Base-by-base conservation (phyloP, 2,888 invertebrate species). In the Atherix ibis region DNA sequence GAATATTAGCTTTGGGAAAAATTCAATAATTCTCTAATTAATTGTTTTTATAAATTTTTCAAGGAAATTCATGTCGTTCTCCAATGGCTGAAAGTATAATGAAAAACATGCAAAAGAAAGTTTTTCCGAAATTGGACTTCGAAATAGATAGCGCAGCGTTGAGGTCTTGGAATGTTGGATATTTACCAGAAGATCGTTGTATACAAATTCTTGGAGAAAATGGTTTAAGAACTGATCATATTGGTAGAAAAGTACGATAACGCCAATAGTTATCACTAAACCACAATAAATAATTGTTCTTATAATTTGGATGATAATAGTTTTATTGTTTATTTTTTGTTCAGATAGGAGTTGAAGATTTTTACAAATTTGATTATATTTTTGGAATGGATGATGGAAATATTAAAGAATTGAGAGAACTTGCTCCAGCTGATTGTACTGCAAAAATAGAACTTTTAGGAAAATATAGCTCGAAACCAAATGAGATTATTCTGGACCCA, bases 1-100 rank as follows among this genome's bases (percentile, higher is more conserved):
- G n/a, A n/a, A n/a, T n/a, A n/a, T n/a, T n/a, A n/a, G n/a, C n/a
- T n/a, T n/a, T n/a, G n/a, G n/a, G n/a, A n/a, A n/a, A n/a, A n/a
- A n/a, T n/a, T n/a, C n/a, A n/a, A n/a, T n/a, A n/a, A n/a, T n/a
- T n/a, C n/a, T n/a, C n/a, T n/a, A n/a, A n/a, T n/a, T n/a, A n/a
- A n/a, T n/a, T n/a, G n/a, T n/a, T n/a, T n/a, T n/a, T n/a, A 22
- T 22, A 22, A 22, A 22, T 22, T 22, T 18, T 46, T n/a, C n/a
- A n/a, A 82, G 92, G 92, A 6, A 94, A 94, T 52, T 91, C 89
- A 43, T 94, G 94, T 54, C 73, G 94, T 4, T 92, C 92, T 4
- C 91, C 94, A 1, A 92, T 91, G 54, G 92, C 91, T 9, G 92
- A 92, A 57, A 88, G 83, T 8, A 78, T 92, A 2, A 83, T 92